phyloP scores from a whole-genome alignment of 1,140 invertebrate genomes.

The Ctenoplectra terminalis region DNA sequence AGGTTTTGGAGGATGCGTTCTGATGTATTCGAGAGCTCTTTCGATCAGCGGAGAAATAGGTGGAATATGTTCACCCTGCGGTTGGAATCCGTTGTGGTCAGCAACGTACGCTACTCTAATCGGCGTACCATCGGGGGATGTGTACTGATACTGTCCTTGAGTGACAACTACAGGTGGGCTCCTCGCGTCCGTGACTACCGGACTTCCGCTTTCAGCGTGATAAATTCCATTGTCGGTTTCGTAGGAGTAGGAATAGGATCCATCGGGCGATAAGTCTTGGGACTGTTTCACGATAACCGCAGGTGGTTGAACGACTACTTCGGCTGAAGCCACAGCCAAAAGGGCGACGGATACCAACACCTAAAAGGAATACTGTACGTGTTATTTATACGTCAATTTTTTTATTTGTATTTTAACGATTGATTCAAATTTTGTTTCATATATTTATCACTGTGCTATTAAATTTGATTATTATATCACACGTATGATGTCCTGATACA shows the following conservation, averaged over 20 bases:
- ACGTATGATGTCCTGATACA: too few species aligned
- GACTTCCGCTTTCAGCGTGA: constrained; percentile 83
- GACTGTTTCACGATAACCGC: constrained; percentile 77
- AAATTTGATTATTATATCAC: too few species aligned
- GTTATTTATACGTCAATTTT: background rate
- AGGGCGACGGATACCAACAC: constrained; percentile 68
- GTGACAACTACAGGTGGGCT: constrained; percentile 80
- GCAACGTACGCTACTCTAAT: constrained; percentile 83
- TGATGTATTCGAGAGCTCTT: constrained; percentile 79
- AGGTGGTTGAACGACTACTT: constrained; percentile 49
- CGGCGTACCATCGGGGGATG: constrained; percentile 83
- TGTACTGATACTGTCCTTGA: constrained; percentile 84
- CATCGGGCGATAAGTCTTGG: constrained; percentile 76
- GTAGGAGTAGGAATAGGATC: constrained; percentile 81
- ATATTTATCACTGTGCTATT: too few species aligned
- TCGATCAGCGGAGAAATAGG: constrained; percentile 80
- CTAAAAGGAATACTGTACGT: constrained; percentile 55
- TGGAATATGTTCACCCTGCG: constrained; percentile 83
- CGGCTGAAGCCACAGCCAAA: constrained; percentile 63
- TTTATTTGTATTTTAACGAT: too few species aligned
- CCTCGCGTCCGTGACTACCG: constrained; percentile 82
- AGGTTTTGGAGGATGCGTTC: constrained; percentile 72
- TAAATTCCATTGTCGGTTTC: constrained; percentile 87
- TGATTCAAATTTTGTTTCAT: too few species aligned
- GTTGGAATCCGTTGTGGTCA: constrained; percentile 85